Evolutionary conservation across 2,888 invertebrate species (phyloP).

Genomic region (Phymatocera aterrima): DNA sequence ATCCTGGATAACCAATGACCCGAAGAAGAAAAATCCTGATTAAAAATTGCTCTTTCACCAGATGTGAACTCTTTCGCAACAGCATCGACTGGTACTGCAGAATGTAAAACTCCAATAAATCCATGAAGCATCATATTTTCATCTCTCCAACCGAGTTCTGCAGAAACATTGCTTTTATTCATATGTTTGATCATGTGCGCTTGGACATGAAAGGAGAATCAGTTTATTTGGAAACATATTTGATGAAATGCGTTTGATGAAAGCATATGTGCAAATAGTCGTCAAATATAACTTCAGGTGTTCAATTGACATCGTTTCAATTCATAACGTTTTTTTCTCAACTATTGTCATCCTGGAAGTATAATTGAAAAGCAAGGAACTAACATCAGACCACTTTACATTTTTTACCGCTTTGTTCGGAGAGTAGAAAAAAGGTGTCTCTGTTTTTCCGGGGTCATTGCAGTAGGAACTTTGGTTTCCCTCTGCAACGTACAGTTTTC

Average conservation of each 20-base stretch:
- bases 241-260: not conserved
- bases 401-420: too few relatives aligned
- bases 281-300: too few relatives aligned
- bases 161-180: not conserved
- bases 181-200: not conserved
- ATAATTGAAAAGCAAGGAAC: too few relatives aligned
- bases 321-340: too few relatives aligned
- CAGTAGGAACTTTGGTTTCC: too few relatives aligned
- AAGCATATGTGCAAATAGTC: not conserved
- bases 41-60: constrained; percentile 9
- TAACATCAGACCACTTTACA: too few relatives aligned
- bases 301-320: too few relatives aligned
- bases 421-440: too few relatives aligned
- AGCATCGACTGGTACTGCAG: not conserved
- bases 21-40: not conserved
- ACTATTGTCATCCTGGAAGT: too few relatives aligned
- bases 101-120: constrained; percentile 8
- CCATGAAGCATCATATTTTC: not conserved
- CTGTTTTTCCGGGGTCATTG: too few relatives aligned
- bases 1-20: not conserved
- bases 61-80: not conserved
- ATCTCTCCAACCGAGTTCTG: not conserved
- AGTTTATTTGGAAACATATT: not conserved
- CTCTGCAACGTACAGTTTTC: too few relatives aligned
- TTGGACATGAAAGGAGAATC: not conserved